Conservation (phyloP, 2,113 vertebrate genomes). For the Haplotaxodon microlepis region DNA sequence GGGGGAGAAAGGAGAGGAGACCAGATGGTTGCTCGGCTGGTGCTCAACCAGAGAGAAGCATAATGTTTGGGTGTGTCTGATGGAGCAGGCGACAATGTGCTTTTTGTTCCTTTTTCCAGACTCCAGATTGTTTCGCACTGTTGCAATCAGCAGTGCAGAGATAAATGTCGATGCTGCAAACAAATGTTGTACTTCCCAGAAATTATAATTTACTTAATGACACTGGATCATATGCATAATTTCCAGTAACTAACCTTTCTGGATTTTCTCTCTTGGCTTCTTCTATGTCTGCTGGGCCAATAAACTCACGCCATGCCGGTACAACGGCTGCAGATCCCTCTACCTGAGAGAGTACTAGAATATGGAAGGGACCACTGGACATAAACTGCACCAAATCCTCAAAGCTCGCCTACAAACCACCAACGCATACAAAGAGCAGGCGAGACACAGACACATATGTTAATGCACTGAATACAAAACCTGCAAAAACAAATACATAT, state of each 20-base stretch:
- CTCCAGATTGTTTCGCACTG: slow-evolving; percentile 5
- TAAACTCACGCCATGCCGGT: slow-evolving; percentile 72
- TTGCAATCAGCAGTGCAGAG: neutral
- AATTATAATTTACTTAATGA: neutral
- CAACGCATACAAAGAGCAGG: neutral
- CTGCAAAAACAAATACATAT: neutral
- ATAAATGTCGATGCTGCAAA: neutral
- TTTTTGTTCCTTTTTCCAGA: slow-evolving; percentile 29
- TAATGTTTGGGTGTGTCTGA: slow-evolving; percentile 62
- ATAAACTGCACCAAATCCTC: slow-evolving; percentile 78
- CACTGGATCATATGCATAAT: neutral
- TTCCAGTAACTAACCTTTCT: slow-evolving; percentile 66
- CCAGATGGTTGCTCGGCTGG: slow-evolving; percentile 72
- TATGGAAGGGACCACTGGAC: slow-evolving; percentile 78
- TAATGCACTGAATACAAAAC: neutral
- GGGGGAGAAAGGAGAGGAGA: slow-evolving; percentile 40
- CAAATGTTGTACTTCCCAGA: neutral
- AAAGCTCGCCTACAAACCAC: slow-evolving; percentile 69
- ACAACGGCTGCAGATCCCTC: slow-evolving; percentile 66
- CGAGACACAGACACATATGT: neutral
- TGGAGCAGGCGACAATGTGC: slow-evolving; percentile 30
- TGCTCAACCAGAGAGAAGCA: slow-evolving; percentile 50
- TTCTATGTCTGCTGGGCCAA: slow-evolving; percentile 74
- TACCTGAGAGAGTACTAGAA: slow-evolving; percentile 75
- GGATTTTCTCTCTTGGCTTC: slow-evolving; percentile 76